A percentile compares a stretch with the other conserved stretches of the same genome.
Evolutionary conservation across 2,797 vertebrate genomes (phyloP).

Genomic region (Dendrocincla tyrannina): DNA sequence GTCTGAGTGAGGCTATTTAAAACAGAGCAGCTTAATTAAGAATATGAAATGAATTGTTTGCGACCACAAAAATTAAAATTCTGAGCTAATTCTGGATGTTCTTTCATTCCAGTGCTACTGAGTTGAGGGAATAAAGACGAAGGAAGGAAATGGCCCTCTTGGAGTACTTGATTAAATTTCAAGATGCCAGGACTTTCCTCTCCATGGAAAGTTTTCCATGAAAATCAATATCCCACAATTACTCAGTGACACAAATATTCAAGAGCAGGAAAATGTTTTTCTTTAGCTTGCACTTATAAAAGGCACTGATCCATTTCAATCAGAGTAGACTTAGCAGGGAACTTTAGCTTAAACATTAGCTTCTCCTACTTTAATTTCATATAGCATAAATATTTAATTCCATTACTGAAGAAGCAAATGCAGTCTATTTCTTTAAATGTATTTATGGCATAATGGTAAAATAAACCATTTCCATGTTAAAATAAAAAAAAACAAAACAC

Average conservation of each 20-base stretch:
- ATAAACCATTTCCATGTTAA: not conserved
- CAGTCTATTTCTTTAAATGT: not conserved
- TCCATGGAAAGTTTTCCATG: not conserved
- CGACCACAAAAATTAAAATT: conserved; percentile 1
- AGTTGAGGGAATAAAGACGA: not conserved
- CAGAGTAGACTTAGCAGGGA: conserved; percentile 1
- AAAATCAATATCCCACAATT: not conserved
- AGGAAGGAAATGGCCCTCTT: not conserved
- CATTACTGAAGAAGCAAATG: conserved; percentile 7
- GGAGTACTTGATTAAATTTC: not conserved
- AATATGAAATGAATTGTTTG: not conserved
- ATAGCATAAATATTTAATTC: not conserved
- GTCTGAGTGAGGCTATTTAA: conserved; percentile 23
- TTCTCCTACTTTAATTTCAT: not conserved
- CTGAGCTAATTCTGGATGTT: not conserved
- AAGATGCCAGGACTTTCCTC: not conserved
- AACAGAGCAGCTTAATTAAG: conserved; percentile 30
- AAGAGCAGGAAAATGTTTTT: conserved; percentile 27
- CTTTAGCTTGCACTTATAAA: conserved; percentile 35
- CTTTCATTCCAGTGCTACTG: not conserved
- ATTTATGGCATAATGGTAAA: conserved; percentile 14
- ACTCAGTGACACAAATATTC: not conserved
- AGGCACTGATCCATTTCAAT: conserved; percentile 52
- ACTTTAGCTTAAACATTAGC: not conserved
- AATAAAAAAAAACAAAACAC: not conserved